Conservation (phyloP, 2,113 vertebrate genomes). For the Climacteris rufus region DNA sequence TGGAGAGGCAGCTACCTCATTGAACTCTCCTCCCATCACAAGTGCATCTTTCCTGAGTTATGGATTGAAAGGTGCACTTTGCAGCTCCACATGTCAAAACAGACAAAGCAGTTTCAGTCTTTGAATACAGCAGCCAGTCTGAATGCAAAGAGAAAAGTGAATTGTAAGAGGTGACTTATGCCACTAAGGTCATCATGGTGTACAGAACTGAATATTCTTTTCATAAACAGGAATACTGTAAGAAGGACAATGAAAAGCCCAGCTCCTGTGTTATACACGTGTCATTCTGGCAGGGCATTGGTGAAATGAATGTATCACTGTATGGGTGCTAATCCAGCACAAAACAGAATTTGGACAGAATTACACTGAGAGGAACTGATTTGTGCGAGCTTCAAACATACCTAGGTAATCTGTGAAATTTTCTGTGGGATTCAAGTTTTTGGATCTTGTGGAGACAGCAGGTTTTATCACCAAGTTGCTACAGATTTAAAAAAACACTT, state of each 20-base stretch:
- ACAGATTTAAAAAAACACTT: neutral
- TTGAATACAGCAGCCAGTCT: neutral
- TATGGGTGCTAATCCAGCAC: accelerated
- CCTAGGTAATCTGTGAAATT: neutral
- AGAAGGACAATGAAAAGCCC: neutral
- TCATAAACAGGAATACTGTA: neutral
- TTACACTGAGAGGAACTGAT: neutral
- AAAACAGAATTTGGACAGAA: neutral
- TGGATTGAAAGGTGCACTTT: neutral
- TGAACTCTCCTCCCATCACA: neutral
- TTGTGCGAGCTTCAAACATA: neutral
- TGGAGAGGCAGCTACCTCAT: neutral
- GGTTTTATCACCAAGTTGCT: neutral
- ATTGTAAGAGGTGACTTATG: neutral
- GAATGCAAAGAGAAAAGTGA: neutral
- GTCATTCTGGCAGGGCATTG: neutral
- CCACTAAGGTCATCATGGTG: neutral
- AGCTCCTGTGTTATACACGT: neutral
- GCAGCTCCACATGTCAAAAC: neutral
- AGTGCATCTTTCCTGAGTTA: neutral
- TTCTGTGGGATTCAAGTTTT: neutral
- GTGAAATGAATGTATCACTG: neutral
- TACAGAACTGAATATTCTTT: neutral
- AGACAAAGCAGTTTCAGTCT: neutral
- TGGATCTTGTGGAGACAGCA: neutral